Percentiles rank a stretch among this genome's conserved stretches.
Conservation (phyloP, 2,888 invertebrate genomes). For the Torymus texanus region DNA sequence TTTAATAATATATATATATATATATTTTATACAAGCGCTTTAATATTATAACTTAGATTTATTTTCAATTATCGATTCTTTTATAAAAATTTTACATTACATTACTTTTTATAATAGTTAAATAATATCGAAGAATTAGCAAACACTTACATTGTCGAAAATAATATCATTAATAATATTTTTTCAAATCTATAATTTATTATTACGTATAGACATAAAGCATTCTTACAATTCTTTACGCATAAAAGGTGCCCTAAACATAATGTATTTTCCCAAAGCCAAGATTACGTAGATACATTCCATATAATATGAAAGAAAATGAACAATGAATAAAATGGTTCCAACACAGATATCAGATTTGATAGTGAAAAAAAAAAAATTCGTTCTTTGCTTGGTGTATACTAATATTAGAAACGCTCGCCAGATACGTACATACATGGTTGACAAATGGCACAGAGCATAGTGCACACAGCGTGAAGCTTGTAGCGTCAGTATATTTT, state of each 20-base stretch:
- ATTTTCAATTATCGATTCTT: conserved; percentile 5
- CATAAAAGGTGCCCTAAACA: no score
- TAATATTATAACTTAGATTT: conserved; percentile 18
- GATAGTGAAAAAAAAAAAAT: neutral
- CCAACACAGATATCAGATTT: neutral
- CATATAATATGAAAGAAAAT: no score
- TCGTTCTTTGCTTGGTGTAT: neutral
- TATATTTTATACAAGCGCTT: neutral
- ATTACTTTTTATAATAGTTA: no score
- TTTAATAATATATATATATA: neutral
- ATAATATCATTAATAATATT: neutral
- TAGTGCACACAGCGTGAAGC: neutral
- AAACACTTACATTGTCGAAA: neutral
- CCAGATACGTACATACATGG: neutral
- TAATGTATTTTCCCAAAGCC: no score
- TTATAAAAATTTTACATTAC: conserved; percentile 7
- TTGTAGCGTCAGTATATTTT: neutral
- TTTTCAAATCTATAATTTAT: neutral
- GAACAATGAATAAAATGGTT: no score
- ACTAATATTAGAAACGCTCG: neutral
- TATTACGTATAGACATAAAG: no score
- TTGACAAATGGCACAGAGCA: conserved; percentile 8
- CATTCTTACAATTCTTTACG: no score
- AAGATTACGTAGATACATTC: no score
- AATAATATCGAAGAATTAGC: no score